Percentiles rank a stretch among this genome's conserved stretches.
phyloP scores from a whole-genome alignment of 2,797 vertebrate genomes.

The Labroides dimidiatus region DNA sequence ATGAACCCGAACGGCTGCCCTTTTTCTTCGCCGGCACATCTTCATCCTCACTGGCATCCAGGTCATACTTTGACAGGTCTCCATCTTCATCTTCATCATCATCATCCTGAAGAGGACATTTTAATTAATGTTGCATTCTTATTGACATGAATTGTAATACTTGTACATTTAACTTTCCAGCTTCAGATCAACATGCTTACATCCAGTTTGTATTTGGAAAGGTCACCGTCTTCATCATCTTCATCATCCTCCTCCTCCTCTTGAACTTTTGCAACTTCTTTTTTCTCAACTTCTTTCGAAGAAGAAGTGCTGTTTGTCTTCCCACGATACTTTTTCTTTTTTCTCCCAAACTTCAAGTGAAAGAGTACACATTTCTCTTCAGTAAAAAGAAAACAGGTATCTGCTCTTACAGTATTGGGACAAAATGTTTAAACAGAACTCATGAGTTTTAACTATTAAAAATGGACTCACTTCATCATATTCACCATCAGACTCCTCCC shows the following conservation, averaged over 20 bases:
- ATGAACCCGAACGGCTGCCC: conserved; percentile 92
- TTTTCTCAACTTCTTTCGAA: conserved; percentile 91
- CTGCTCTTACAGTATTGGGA: background rate
- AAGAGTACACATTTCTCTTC: background rate
- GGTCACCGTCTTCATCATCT: conserved; percentile 93
- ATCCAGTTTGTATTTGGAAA: conserved; percentile 98
- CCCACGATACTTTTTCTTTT: conserved; percentile 98
- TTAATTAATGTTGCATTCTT: background rate
- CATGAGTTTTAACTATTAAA: background rate
- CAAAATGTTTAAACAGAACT: background rate
- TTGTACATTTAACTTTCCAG: background rate
- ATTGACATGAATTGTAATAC: background rate
- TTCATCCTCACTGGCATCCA: conserved; percentile 93
- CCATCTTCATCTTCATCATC: conserved; percentile 87
- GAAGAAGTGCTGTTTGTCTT: conserved; percentile 86
- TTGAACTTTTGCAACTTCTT: conserved; percentile 85
- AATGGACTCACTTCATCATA: conserved; percentile 92
- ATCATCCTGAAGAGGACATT: conserved; percentile 84
- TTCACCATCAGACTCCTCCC: conserved; percentile 98
- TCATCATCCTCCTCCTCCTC: conserved; percentile 88
- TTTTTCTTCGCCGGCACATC: conserved; percentile 87
- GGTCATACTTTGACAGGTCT: conserved; percentile 97
- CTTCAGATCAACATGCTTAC: conserved; percentile 73
- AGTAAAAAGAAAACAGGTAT: background rate
- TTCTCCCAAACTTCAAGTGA: conserved; percentile 92